Conservation (phyloP, 2,797 vertebrate genomes). For the Coranthus polyacanthus region DNA sequence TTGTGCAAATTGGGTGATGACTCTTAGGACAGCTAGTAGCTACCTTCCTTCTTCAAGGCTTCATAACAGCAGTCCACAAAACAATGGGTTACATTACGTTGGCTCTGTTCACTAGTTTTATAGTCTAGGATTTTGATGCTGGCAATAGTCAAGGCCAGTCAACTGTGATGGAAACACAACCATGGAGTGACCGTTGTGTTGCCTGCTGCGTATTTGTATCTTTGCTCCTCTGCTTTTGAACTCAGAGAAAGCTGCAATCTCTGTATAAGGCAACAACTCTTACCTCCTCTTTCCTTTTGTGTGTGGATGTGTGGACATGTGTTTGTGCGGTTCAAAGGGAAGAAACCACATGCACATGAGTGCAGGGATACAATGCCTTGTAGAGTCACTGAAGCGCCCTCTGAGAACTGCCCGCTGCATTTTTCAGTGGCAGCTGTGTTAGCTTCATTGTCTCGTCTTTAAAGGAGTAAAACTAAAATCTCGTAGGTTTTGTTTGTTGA, state of each 20-base stretch:
- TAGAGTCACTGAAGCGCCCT: slow-evolving; percentile 9
- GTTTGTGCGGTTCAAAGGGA: slow-evolving; percentile 5
- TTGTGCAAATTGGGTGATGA: no score
- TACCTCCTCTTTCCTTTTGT: neutral
- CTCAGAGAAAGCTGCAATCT: slow-evolving; percentile 5
- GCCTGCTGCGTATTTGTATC: neutral
- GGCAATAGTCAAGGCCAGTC: no score
- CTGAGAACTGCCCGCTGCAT: neutral
- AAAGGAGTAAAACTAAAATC: neutral
- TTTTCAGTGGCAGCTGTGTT: slow-evolving; percentile 1
- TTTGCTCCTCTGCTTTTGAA: neutral
- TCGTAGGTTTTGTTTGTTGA: slow-evolving; percentile 13
- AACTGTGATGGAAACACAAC: no score
- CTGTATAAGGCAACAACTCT: slow-evolving; percentile 28
- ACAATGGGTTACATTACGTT: no score
- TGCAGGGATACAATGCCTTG: slow-evolving; percentile 2
- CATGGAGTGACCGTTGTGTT: no score
- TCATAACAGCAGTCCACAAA: no score
- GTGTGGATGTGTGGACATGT: neutral
- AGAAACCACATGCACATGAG: neutral
- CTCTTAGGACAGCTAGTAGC: no score
- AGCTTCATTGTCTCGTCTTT: slow-evolving; percentile 24
- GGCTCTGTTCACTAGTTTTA: no score
- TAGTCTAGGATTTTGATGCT: no score
- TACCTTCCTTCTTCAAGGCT: no score